Evolutionary conservation across 2,888 invertebrate species (phyloP).

Genomic region (Cerastis leucographa): DNA sequence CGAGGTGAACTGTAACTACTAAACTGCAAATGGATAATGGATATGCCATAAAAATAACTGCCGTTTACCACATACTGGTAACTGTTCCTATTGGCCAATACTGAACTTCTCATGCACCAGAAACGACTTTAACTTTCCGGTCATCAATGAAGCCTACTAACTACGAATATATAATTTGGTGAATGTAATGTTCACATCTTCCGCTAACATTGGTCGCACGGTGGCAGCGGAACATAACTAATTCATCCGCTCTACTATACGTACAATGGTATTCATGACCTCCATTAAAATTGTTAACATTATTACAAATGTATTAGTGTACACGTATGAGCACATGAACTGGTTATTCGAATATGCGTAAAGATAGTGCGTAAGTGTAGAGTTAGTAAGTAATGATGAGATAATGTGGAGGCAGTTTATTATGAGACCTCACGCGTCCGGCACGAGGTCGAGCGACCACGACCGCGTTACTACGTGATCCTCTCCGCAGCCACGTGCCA

Average conservation of each 20-base stretch:
- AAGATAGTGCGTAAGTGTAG: constrained; percentile 22
- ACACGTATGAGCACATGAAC: constrained; percentile 13
- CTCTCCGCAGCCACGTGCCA: constrained; percentile 60
- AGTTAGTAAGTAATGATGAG: constrained; percentile 46
- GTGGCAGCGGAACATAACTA: constrained; percentile 17
- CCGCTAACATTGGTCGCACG: constrained; percentile 45
- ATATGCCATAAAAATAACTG: constrained; percentile 21
- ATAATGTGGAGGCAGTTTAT: constrained; percentile 53
- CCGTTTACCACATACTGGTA: constrained; percentile 7
- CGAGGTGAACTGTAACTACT: constrained; percentile 25
- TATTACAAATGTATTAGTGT: constrained; percentile 33
- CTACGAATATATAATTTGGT: constrained; percentile 33
- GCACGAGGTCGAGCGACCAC: constrained; percentile 63
- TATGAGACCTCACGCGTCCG: constrained; percentile 58
- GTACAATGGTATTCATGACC: constrained; percentile 37
- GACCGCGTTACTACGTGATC: constrained; percentile 70
- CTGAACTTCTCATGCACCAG: constrained; percentile 12
- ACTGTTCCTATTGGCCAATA: constrained; percentile 24
- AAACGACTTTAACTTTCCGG: constrained; percentile 24
- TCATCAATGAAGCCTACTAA: constrained; percentile 23
- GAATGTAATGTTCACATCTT: constrained; percentile 34
- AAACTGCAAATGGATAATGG: background rate
- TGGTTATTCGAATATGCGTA: constrained; percentile 34
- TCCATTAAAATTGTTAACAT: constrained; percentile 25
- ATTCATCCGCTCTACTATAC: constrained; percentile 31